phyloP scores from a whole-genome alignment of 2,888 invertebrate genomes.

The Ametastegia equiseti region DNA sequence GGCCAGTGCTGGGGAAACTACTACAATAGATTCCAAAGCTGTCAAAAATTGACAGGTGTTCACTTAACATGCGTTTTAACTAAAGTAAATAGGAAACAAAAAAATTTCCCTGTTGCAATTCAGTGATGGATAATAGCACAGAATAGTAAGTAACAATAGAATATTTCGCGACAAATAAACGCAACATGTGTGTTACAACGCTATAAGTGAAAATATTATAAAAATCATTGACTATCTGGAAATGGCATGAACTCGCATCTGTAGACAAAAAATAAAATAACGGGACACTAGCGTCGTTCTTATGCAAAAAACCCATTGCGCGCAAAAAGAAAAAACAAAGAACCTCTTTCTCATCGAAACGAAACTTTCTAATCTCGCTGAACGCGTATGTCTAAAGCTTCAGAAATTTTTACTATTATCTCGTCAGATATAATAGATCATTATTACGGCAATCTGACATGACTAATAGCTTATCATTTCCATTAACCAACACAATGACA shows the following conservation, averaged over 20 bases:
- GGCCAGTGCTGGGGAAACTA: not conserved
- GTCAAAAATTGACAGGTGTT: slow-evolving; percentile 28
- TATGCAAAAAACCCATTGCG: not conserved
- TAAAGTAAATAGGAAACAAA: not conserved
- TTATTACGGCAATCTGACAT: not conserved
- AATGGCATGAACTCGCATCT: not conserved
- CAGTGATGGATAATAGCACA: not conserved
- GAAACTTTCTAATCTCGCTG: not conserved
- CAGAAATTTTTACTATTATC: not conserved
- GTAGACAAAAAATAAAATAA: not conserved
- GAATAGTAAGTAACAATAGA: not conserved
- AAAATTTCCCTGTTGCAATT: not conserved
- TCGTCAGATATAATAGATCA: not conserved
- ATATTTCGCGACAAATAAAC: not conserved
- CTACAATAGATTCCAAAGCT: not conserved
- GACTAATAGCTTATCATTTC: not conserved
- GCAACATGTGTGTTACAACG: not conserved
- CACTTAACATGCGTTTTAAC: slow-evolving; percentile 4
- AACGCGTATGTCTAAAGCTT: not conserved
- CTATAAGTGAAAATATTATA: not conserved
- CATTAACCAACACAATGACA: not conserved
- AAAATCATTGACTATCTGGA: not conserved
- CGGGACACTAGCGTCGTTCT: not conserved
- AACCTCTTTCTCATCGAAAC: not conserved
- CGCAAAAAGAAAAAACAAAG: no score